Percentiles rank a stretch among this genome's conserved stretches.
phyloP scores from a whole-genome alignment of 2,113 vertebrate genomes.

The Symphodus melops region DNA sequence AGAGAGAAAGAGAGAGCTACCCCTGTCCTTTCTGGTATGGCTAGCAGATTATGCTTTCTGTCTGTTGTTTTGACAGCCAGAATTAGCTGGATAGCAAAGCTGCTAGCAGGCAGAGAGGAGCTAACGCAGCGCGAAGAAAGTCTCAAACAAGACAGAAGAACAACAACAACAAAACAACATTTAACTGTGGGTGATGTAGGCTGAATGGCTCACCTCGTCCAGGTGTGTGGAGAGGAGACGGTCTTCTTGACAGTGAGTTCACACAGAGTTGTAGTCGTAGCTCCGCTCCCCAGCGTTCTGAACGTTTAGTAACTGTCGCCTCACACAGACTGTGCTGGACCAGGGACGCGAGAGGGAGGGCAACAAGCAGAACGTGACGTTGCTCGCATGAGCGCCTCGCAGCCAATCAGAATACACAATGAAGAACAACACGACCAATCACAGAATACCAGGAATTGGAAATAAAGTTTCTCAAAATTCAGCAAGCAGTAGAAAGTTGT shows the following conservation, averaged over 20 bases:
- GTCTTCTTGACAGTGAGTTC: constrained; percentile 27
- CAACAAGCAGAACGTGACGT: constrained; percentile 57
- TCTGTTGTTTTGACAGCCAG: constrained; percentile 75
- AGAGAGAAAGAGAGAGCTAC: background rate
- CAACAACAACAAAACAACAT: background rate
- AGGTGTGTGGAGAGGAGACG: background rate
- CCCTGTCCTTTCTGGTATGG: constrained; percentile 29
- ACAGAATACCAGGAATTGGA: constrained; percentile 30
- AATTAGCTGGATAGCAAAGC: constrained; percentile 74
- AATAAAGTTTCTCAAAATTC: background rate
- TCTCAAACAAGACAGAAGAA: constrained; percentile 42
- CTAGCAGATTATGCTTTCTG: constrained; percentile 56
- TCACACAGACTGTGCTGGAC: constrained; percentile 59
- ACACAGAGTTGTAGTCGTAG: constrained; percentile 21
- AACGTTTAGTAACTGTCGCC: constrained; percentile 17
- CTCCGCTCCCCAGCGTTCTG: constrained; percentile 17
- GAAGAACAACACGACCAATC: constrained; percentile 28
- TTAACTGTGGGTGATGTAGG: background rate
- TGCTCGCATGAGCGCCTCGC: constrained; percentile 72
- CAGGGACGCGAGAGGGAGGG: constrained; percentile 47
- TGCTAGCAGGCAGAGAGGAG: constrained; percentile 62
- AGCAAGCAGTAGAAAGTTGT: constrained; percentile 67
- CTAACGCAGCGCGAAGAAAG: constrained; percentile 46
- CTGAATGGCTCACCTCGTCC: constrained; percentile 47
- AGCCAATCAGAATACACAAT: constrained; percentile 70